phyloP scores from a whole-genome alignment of 2,888 invertebrate species.

The Andrena camellia region DNA sequence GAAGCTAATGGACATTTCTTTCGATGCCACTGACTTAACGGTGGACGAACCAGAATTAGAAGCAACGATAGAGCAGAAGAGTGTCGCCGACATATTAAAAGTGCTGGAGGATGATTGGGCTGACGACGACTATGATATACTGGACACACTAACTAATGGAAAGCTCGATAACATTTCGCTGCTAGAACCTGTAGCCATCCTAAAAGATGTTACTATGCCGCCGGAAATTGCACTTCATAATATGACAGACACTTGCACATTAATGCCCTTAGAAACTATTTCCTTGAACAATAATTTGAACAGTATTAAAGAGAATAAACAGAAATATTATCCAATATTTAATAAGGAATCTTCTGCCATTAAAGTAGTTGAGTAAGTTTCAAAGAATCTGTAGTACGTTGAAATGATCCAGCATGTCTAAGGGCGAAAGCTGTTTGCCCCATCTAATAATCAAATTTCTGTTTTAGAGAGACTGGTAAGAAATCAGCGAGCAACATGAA shows the following conservation, averaged over 20 bases:
- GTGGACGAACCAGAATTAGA: slow-evolving; percentile 81
- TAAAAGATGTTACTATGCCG: slow-evolving; percentile 80
- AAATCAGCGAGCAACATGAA: slow-evolving; percentile 67
- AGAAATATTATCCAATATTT: slow-evolving; percentile 80
- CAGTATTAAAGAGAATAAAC: slow-evolving; percentile 48
- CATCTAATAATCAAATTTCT: slow-evolving; percentile 3
- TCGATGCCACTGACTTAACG: slow-evolving; percentile 82
- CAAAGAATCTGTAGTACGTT: not conserved
- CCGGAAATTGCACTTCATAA: slow-evolving; percentile 86
- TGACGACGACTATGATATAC: slow-evolving; percentile 79
- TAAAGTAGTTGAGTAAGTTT: slow-evolving; percentile 71
- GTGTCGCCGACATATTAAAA: slow-evolving; percentile 81
- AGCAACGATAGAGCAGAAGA: slow-evolving; percentile 74
- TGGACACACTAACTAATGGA: slow-evolving; percentile 65
- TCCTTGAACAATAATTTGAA: slow-evolving; percentile 63
- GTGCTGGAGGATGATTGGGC: slow-evolving; percentile 83
- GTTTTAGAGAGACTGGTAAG: slow-evolving; percentile 66
- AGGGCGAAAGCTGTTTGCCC: too few species aligned
- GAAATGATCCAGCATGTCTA: not conserved
- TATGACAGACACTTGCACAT: slow-evolving; percentile 81
- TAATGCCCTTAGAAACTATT: slow-evolving; percentile 59
- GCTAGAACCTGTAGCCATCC: slow-evolving; percentile 67
- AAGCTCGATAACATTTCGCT: slow-evolving; percentile 61
- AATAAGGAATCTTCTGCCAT: slow-evolving; percentile 74
- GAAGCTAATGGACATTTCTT: slow-evolving; percentile 68